Base-by-base conservation (phyloP, 2,797 vertebrate species). In the Hippocampus kuda region DNA sequence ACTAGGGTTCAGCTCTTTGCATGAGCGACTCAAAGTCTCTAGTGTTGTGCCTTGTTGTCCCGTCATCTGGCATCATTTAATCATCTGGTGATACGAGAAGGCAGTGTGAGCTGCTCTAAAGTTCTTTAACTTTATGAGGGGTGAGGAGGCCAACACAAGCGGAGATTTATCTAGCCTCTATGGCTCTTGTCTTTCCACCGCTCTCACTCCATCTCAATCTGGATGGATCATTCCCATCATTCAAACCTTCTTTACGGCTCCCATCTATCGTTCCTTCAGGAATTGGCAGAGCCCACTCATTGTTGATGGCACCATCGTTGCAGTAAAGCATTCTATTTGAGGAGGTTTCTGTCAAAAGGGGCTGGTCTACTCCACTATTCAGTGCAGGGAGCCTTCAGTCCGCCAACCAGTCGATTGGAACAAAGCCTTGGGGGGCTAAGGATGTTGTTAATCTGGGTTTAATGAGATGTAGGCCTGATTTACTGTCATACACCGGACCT, bases 191-290 rank as follows among this genome's bases (percentile, higher is more conserved):
- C 80, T 86, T 68, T 73, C 71, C 75, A 70, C 75, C 65, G 76
- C 77, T 68, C 68, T 70, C 64, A 71, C 77, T 74, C 74, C 18
- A 77, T 75, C 80, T 84, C 82, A 84, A 84, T 88, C 81, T 76
- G 73, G 80, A 79, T 84, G 73, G 80, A 79, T 84, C 84, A 84
- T 84, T 82, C 78, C 49, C 38, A 10, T 83, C 75, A 77, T 84
- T 84, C 86, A 86, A 89, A 84, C 79, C 76, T 85, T 87, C 86
- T 86, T 88, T 88, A 86, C 81, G 77, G 79, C 82, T 60, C 73
- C 73, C 79, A 90, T 90, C 80, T 85, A 89, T 89, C 84, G 75
- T 72, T 62, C 81, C 75, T 77, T 81, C 81, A 79, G 82, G 81
- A 86, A 84, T 70, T 87, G 85, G 84, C 85, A 81, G 69, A 74